A percentile compares a stretch with the other conserved stretches of the same genome.
These are phyloP conservation scores for Zoanthus sansibaricus DNA, from an alignment of 92 coral and sea anemone genomes.

Conservation along the genomic window DNA sequence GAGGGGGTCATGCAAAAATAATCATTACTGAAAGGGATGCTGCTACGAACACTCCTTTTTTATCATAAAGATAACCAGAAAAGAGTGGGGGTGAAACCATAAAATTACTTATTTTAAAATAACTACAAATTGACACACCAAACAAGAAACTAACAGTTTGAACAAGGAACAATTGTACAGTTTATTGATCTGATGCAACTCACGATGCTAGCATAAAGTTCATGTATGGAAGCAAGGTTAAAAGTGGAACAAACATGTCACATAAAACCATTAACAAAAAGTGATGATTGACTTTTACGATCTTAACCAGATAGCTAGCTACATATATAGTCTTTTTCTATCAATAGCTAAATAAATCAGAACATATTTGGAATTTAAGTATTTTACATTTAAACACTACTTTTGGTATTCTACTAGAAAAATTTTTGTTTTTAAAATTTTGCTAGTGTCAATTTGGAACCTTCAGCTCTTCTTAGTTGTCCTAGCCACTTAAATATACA, in stretches of 20 bases:
- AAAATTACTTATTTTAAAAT: too few species aligned
- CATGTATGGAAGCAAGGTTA: neutral
- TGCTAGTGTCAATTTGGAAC: too few species aligned
- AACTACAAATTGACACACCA: too few species aligned
- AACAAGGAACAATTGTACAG: slow-evolving; percentile 15
- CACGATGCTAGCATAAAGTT: neutral
- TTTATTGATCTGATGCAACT: neutral
- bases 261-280: neutral
- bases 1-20: too few species aligned
- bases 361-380: neutral
- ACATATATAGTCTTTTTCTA: neutral
- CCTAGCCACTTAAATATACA: too few species aligned
- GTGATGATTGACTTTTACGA: neutral
- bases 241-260: neutral
- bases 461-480: too few species aligned
- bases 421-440: too few species aligned
- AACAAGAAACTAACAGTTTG: neutral
- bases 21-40: too few species aligned
- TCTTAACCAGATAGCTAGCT: neutral
- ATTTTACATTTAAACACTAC: neutral
- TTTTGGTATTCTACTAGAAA: neutral
- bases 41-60: too few species aligned
- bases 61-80: too few species aligned
- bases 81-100: too few species aligned
- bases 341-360: neutral